These are phyloP conservation scores for Entosphenus tridentatus DNA, from an alignment of 2,113 vertebrate genomes.

Conservation along the genomic window DNA sequence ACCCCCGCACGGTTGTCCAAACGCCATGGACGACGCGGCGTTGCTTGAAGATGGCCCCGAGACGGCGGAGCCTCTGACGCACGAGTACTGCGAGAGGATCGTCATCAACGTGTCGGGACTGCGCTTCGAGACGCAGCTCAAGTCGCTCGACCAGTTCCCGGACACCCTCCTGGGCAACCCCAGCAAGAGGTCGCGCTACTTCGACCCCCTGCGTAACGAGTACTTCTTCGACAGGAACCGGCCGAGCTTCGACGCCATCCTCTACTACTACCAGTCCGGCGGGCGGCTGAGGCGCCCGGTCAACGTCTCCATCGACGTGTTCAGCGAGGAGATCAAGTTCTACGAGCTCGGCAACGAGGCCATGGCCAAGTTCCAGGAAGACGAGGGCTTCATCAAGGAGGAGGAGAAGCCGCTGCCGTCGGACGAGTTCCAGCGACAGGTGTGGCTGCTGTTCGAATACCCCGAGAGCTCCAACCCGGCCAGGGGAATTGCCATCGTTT, in stretches of 20 bases:
- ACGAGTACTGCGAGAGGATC: conserved; percentile 18
- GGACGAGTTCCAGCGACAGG: conserved; percentile 27
- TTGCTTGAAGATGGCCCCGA: conserved; percentile 1
- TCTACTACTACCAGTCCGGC: conserved; percentile 76
- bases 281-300: conserved; percentile 47
- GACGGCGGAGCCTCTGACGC: neutral
- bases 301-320: conserved; percentile 58
- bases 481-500: conserved; percentile 59
- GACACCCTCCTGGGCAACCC: conserved; percentile 44
- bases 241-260: conserved; percentile 47
- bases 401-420: conserved; percentile 31
- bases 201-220: conserved; percentile 38
- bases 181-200: conserved; percentile 27
- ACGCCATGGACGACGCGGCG: conserved; percentile 2
- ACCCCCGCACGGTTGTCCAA: neutral
- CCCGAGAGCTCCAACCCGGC: conserved; percentile 57
- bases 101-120: conserved; percentile 43
- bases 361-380: conserved; percentile 43
- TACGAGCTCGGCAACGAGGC: conserved; percentile 53
- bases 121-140: conserved; percentile 41
- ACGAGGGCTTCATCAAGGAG: conserved; percentile 51
- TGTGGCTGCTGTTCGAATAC: conserved; percentile 75
- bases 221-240: conserved; percentile 52
- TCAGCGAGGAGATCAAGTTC: conserved; percentile 64
- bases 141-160: conserved; percentile 42